Conservation (phyloP, 2,888 invertebrate genomes). For the Standfussiana lucernea region DNA sequence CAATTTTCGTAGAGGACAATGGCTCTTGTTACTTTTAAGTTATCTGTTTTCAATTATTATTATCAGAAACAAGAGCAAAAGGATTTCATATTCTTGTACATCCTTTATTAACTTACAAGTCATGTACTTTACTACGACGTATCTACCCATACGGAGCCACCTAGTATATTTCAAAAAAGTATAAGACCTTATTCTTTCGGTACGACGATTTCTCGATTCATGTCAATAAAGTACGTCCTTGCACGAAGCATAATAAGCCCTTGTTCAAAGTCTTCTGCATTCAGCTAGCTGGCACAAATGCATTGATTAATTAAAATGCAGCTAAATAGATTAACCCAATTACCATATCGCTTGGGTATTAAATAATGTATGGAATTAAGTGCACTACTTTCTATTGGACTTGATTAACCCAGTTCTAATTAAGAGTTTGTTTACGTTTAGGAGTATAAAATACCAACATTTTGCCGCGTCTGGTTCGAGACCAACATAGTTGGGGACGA, state of each 20-base stretch:
- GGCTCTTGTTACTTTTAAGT: too few species aligned
- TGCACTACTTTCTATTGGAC: slow-evolving; percentile 57
- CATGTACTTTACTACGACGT: background rate
- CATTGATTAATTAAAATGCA: slow-evolving; percentile 60
- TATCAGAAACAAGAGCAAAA: background rate
- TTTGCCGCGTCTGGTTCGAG: slow-evolving; percentile 33
- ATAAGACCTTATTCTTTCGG: background rate
- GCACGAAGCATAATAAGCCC: background rate
- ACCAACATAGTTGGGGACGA: slow-evolving; percentile 5
- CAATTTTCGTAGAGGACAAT: too few species aligned
- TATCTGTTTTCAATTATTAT: too few species aligned
- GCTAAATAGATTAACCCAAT: slow-evolving; percentile 57
- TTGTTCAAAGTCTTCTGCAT: slow-evolving; percentile 38
- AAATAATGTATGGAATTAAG: slow-evolving; percentile 58
- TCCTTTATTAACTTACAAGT: background rate
- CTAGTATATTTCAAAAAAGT: background rate
- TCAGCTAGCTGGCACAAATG: slow-evolving; percentile 46
- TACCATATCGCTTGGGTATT: slow-evolving; percentile 62
- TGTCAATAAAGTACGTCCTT: background rate
- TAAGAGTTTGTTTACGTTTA: slow-evolving; percentile 44
- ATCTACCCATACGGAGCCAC: background rate
- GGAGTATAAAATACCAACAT: slow-evolving; percentile 30
- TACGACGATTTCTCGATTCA: background rate
- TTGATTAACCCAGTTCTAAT: slow-evolving; percentile 47
- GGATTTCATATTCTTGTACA: background rate